Conservation (phyloP, 2,797 vertebrate species). For the Argentina silus region DNA sequence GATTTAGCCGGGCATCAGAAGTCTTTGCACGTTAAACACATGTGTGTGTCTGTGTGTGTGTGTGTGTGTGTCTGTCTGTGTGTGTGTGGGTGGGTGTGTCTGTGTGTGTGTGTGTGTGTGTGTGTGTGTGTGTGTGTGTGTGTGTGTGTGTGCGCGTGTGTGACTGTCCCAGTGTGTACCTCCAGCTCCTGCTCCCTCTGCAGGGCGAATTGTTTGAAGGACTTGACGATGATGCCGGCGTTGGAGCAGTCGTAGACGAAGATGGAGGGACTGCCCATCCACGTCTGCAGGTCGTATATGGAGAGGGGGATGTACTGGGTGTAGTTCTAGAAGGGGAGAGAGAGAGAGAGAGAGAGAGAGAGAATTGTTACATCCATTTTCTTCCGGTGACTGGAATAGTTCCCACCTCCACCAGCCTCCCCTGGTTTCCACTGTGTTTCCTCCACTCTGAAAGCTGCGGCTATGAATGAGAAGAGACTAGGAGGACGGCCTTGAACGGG, state of each 20-base stretch:
- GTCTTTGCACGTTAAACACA: slow-evolving; percentile 8
- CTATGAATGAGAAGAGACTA: too few relatives aligned
- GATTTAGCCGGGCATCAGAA: slow-evolving; percentile 21
- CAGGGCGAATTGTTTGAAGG: slow-evolving; percentile 96
- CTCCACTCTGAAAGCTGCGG: too few relatives aligned
- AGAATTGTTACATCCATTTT: background rate
- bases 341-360: background rate
- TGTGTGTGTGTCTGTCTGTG: background rate
- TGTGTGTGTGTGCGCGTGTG: slow-evolving; percentile 24
- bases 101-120: slow-evolving; percentile 17
- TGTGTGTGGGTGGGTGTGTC: slow-evolving; percentile 18
- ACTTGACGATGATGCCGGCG: slow-evolving; percentile 96
- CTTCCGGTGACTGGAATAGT: too few relatives aligned
- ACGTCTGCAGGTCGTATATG: slow-evolving; percentile 97
- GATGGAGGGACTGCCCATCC: slow-evolving; percentile 99
- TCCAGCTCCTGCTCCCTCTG: slow-evolving; percentile 97
- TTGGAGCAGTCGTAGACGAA: slow-evolving; percentile 99
- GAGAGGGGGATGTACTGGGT: slow-evolving; percentile 99
- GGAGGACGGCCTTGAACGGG: too few relatives aligned
- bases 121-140: slow-evolving; percentile 23
- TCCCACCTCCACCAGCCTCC: too few relatives aligned
- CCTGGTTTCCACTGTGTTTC: too few relatives aligned
- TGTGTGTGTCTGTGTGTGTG: background rate
- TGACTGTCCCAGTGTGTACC: slow-evolving; percentile 68
- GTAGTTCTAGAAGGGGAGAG: slow-evolving; percentile 84